Percentiles rank a stretch among this genome's conserved stretches.
phyloP scores from a whole-genome alignment of 2,113 vertebrate species.

The Lathamus discolor region DNA sequence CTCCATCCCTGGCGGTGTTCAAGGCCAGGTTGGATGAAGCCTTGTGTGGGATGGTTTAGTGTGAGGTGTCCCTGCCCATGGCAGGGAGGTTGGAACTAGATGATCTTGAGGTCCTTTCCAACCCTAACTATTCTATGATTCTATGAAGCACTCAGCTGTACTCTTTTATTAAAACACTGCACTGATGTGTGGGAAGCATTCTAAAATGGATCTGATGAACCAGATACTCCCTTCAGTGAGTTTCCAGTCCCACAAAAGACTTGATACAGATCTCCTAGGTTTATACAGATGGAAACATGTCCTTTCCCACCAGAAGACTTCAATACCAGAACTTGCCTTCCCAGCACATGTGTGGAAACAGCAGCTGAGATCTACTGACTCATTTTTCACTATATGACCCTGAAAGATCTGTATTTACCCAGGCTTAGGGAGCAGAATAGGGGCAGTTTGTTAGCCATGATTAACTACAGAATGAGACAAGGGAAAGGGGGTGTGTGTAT shows the following conservation, averaged over 20 bases:
- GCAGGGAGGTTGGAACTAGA: no score
- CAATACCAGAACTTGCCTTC: neutral
- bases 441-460: neutral
- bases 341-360: accelerated
- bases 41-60: no score
- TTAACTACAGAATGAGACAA: neutral
- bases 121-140: no score
- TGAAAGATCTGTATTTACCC: neutral
- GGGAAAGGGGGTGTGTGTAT: no score
- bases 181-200: neutral
- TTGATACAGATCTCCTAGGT: neutral
- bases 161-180: neutral
- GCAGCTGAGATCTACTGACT: neutral
- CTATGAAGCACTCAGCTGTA: neutral
- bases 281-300: neutral
- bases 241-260: neutral
- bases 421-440: neutral
- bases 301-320: neutral
- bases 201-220: neutral
- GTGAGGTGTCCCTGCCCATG: no score
- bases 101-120: no score
- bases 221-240: neutral
- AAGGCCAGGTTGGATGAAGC: no score
- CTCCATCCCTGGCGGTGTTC: no score
- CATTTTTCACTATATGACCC: neutral